Conservation (phyloP, 2,113 vertebrate genomes). For the Misgurnus anguillicaudatus region DNA sequence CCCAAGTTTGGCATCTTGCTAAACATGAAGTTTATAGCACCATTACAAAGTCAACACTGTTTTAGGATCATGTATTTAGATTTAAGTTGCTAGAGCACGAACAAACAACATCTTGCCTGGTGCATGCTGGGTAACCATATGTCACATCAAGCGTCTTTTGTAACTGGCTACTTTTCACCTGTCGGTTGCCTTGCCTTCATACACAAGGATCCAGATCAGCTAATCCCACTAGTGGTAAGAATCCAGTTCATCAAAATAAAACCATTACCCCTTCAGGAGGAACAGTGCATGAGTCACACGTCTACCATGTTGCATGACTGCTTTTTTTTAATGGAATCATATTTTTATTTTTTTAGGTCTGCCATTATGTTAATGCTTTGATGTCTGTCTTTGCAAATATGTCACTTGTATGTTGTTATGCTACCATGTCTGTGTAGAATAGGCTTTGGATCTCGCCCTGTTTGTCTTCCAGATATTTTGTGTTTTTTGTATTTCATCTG, state of each 20-base stretch:
- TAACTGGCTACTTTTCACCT: slow-evolving; percentile 83
- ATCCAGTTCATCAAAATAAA: slow-evolving; percentile 69
- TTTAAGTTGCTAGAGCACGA: slow-evolving; percentile 20
- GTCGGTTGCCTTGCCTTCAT: slow-evolving; percentile 87
- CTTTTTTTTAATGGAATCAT: slow-evolving; percentile 37
- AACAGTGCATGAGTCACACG: slow-evolving; percentile 56
- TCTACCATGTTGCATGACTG: slow-evolving; percentile 38
- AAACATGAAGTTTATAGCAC: slow-evolving; percentile 18
- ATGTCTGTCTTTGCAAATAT: slow-evolving; percentile 26
- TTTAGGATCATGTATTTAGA: slow-evolving; percentile 18
- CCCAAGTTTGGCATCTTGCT: slow-evolving; percentile 20
- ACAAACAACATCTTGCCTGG: slow-evolving; percentile 47
- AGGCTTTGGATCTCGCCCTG: slow-evolving; percentile 21
- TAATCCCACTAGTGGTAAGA: slow-evolving; percentile 99
- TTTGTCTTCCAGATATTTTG: slow-evolving; percentile 31
- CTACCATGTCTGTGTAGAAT: slow-evolving; percentile 1
- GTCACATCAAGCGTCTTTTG: slow-evolving; percentile 77
- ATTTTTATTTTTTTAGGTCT: background rate
- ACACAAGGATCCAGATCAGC: slow-evolving; percentile 99
- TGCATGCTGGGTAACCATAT: slow-evolving; percentile 69
- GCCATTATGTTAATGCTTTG: slow-evolving; percentile 6
- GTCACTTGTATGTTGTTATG: slow-evolving; percentile 38
- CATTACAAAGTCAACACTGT: slow-evolving; percentile 3
- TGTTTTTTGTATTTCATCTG: slow-evolving; percentile 20
- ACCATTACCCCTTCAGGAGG: background rate